Evolutionary conservation across 2,113 vertebrate species (phyloP).

Genomic region (Falcunculus frontatus): DNA sequence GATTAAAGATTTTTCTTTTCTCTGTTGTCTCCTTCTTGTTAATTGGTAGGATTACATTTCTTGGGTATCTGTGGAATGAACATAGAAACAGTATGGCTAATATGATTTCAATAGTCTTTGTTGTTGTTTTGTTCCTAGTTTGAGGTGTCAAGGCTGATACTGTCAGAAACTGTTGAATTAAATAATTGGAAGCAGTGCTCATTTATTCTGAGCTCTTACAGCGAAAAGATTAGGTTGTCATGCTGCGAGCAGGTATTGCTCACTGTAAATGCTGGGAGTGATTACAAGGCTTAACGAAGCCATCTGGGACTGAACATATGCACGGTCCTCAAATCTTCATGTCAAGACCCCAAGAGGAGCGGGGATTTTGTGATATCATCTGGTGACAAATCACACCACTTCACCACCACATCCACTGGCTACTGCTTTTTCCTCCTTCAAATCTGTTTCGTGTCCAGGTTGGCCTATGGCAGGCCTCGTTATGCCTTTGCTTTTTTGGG

Average conservation of each 20-base stretch:
- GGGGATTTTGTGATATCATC: neutral
- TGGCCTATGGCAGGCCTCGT: neutral
- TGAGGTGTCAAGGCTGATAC: neutral
- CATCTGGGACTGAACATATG: neutral
- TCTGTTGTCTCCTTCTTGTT: neutral
- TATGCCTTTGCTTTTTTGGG: neutral
- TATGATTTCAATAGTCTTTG: neutral
- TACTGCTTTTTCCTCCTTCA: neutral
- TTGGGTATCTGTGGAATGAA: neutral
- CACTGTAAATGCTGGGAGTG: neutral
- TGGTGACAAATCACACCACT: neutral
- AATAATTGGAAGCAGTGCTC: neutral
- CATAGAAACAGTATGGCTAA: neutral
- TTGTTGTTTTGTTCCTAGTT: neutral
- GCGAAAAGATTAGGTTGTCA: neutral
- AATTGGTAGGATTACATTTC: neutral
- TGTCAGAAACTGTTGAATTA: neutral
- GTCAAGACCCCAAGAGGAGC: neutral
- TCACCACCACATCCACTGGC: neutral
- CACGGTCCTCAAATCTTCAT: neutral
- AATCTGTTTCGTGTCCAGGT: fast-evolving
- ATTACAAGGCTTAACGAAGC: neutral
- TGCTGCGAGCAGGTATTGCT: neutral
- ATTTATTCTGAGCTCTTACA: neutral
- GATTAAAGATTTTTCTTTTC: neutral